Conservation (phyloP, 2,113 vertebrate genomes). For the Aix galericulata region DNA sequence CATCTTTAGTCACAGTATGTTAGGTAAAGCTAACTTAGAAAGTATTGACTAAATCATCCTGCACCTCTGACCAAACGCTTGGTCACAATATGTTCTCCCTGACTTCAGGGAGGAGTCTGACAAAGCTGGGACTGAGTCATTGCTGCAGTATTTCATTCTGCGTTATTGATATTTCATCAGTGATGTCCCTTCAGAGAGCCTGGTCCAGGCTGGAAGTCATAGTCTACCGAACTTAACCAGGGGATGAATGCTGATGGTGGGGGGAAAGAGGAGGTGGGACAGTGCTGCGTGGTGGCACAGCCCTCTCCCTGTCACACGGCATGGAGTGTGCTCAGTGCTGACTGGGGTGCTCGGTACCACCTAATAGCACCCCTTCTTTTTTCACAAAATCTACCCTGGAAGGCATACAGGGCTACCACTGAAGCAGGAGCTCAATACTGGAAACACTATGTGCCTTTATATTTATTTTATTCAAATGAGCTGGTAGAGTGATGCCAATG, state of each 20-base stretch:
- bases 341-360: not conserved
- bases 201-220: not conserved
- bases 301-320: not conserved
- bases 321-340: accelerated
- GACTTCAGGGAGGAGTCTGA: not conserved
- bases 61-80: not conserved
- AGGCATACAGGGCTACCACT: not conserved
- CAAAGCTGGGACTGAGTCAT: not conserved
- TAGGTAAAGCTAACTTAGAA: not conserved
- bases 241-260: not conserved
- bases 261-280: not conserved
- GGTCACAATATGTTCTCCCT: not conserved
- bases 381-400: not conserved
- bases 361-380: not conserved
- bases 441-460: not conserved
- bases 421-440: not conserved
- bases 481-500: not conserved
- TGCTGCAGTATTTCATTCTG: not conserved
- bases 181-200: not conserved
- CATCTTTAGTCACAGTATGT: not conserved
- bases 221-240: not conserved
- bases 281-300: not conserved
- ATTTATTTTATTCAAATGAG: not conserved
- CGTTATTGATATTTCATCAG: not conserved
- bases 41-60: not conserved